Base-by-base conservation (phyloP, 2,888 invertebrate genomes). In the Euzophera pinguis region DNA sequence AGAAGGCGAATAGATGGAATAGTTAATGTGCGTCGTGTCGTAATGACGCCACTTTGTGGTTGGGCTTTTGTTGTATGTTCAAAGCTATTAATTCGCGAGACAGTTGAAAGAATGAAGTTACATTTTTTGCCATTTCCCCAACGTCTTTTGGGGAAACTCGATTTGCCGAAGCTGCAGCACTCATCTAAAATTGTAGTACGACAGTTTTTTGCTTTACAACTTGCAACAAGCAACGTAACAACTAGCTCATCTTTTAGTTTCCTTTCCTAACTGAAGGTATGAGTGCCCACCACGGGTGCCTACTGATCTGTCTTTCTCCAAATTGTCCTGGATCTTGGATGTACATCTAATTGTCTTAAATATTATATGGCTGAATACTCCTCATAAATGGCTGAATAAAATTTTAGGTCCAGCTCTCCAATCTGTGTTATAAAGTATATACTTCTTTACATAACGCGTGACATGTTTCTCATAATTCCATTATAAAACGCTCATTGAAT, bases 101-200 rank as follows among this genome's bases (percentile, higher is more conserved):
- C 45, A 45, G 45, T 45, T 45, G 32, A 45, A 43, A 45, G 45
- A 45, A 45, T 27, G 10, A 45, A 32, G 32, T 45, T 32, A 45
- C 14, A 32, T 45, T 45, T 32, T 45, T 45, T 16, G 32, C 32
- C n/a, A 32, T 45, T 45, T 34, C 45, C 32, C 14, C 32, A 32
- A 45, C 3, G 10, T 45, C 14, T 45, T 34, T 32, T 4, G 32
- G 10, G 13, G 29, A 43, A 43, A 43, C 29, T 29, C 29, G 13
- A 29, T 43, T 29, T 29, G 29, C 29, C 13, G 78, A 76, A 12
- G 27, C 29, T 13, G 5, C 9, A 29, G 12, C 13, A 13, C 12
- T 45, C 13, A 32, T 14, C 45, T 7, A 7, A 32, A 32, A 32
- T 32, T 9, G 7, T 7, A 9, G 8, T 10, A 7, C 3, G 1